These are phyloP conservation scores for Silurus aristotelis DNA, from an alignment of 2,797 vertebrate species.

Conservation along the genomic window DNA sequence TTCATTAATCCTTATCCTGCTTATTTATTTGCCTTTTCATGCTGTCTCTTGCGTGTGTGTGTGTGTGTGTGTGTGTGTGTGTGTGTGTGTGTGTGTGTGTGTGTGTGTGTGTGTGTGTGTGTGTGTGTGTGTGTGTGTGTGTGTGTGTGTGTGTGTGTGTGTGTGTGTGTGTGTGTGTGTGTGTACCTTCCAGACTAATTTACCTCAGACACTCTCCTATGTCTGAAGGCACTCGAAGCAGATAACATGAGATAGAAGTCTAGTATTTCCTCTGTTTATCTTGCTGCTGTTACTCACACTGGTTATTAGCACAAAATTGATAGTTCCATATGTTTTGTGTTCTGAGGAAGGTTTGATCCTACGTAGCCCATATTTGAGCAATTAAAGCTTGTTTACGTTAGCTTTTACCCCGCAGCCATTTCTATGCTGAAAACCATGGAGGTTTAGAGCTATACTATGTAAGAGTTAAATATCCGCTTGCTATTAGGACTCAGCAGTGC, in stretches of 20 bases:
- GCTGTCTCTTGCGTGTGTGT: slow-evolving; percentile 31
- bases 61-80: slow-evolving; percentile 31
- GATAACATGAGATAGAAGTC: slow-evolving; percentile 30
- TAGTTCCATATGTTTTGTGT: slow-evolving; percentile 1
- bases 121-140: slow-evolving; percentile 29
- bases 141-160: slow-evolving; percentile 22
- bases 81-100: slow-evolving; percentile 31
- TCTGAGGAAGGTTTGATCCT: slow-evolving; percentile 1
- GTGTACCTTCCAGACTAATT: slow-evolving; percentile 19
- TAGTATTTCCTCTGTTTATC: slow-evolving; percentile 32
- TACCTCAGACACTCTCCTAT: slow-evolving; percentile 18
- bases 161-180: slow-evolving; percentile 31
- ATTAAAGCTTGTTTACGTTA: background rate
- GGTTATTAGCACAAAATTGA: slow-evolving; percentile 27
- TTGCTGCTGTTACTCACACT: background rate
- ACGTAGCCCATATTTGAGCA: background rate
- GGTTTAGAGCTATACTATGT: background rate
- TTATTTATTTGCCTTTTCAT: slow-evolving; percentile 52
- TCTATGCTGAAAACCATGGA: background rate
- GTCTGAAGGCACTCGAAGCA: slow-evolving; percentile 18
- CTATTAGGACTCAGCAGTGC: slow-evolving; percentile 1
- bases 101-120: slow-evolving; percentile 28
- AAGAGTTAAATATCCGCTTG: slow-evolving; percentile 8
- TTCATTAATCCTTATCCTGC: slow-evolving; percentile 51
- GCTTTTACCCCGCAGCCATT: background rate